phyloP scores from a whole-genome alignment of 2,113 vertebrate genomes.

The Otocyon megalotis region DNA sequence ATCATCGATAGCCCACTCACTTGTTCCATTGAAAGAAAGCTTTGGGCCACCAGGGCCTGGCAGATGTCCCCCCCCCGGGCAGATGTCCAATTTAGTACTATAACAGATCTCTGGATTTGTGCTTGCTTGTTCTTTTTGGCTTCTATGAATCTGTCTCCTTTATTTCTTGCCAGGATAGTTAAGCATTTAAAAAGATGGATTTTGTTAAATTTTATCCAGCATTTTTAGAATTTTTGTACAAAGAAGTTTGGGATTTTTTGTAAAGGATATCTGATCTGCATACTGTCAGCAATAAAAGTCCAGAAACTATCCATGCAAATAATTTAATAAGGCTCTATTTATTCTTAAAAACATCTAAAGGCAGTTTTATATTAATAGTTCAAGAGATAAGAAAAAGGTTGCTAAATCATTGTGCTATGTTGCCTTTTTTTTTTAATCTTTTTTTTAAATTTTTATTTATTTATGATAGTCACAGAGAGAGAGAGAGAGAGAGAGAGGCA shows the following conservation, averaged over 20 bases:
- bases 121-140: slow-evolving; percentile 36
- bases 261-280: not conserved
- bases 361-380: slow-evolving; percentile 24
- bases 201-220: slow-evolving; percentile 8
- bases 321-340: slow-evolving; percentile 42
- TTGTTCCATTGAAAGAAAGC: not conserved
- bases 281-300: slow-evolving; percentile 4
- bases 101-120: slow-evolving; percentile 42
- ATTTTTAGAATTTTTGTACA: slow-evolving; percentile 55
- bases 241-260: not conserved
- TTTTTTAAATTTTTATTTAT: too few relatives aligned
- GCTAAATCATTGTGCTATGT: not conserved
- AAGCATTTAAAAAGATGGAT: slow-evolving; percentile 55
- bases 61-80: not conserved
- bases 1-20: not conserved
- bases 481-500: too few relatives aligned
- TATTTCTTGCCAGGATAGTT: slow-evolving; percentile 57
- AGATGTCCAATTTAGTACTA: not conserved
- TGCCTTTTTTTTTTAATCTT: too few relatives aligned
- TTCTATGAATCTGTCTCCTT: slow-evolving; percentile 25
- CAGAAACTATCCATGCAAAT: slow-evolving; percentile 29
- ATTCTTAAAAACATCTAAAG: slow-evolving; percentile 43
- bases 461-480: too few relatives aligned
- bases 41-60: not conserved
- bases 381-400: not conserved